Evolutionary conservation across 2,113 vertebrate genomes (phyloP).

Genomic region (Sitta europaea): DNA sequence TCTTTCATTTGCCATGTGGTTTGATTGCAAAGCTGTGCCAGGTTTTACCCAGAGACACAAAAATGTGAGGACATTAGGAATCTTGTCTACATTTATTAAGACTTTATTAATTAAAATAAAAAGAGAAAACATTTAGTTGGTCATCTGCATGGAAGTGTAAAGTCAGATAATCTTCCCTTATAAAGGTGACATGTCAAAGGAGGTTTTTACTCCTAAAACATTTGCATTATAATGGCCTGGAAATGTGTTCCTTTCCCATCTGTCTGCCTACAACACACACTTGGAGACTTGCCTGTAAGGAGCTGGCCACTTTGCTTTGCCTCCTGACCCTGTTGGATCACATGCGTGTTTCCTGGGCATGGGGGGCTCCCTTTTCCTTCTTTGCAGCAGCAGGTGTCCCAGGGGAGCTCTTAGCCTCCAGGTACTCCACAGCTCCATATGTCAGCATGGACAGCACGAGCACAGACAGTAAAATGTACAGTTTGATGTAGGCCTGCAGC

Average conservation of each 20-base stretch:
- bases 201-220: not conserved
- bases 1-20: not conserved
- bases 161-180: not conserved
- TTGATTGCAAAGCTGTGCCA: not conserved
- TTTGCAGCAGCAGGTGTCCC: not conserved
- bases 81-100: not conserved
- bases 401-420: slow-evolving; percentile 58
- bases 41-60: not conserved
- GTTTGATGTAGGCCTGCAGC: slow-evolving; percentile 81
- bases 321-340: not conserved
- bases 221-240: not conserved
- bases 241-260: not conserved
- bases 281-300: not conserved
- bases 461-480: slow-evolving; percentile 79
- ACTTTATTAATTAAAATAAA: not conserved
- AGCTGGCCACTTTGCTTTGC: not conserved
- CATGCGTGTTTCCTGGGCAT: not conserved
- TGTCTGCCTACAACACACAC: not conserved
- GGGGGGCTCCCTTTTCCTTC: not conserved
- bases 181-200: not conserved
- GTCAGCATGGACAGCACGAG: slow-evolving; percentile 69
- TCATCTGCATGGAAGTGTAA: not conserved
- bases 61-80: not conserved
- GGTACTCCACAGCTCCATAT: slow-evolving; percentile 78
- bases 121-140: not conserved